Percentiles rank a stretch among this genome's conserved stretches.
Conservation (phyloP, 2,113 vertebrate genomes). For the Aythya baeri region DNA sequence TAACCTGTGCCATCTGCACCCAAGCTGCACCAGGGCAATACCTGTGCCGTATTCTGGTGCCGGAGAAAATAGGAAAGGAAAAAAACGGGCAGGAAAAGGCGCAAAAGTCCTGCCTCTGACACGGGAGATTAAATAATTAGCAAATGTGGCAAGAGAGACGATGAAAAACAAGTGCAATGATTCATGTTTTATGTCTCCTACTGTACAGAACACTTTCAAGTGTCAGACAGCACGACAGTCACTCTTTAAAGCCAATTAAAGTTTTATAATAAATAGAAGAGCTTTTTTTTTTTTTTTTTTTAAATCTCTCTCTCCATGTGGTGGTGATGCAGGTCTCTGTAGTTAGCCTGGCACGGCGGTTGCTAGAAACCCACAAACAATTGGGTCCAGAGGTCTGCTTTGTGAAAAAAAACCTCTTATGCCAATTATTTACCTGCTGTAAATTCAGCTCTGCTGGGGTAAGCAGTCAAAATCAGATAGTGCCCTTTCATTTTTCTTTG, state of each 20-base stretch:
- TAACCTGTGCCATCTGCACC: too few species aligned
- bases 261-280: constrained; percentile 67
- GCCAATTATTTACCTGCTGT: constrained; percentile 41
- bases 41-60: fast-evolving
- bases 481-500: not conserved
- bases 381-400: not conserved
- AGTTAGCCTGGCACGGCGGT: not conserved
- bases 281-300: not conserved
- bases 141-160: constrained; percentile 68
- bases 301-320: constrained; percentile 11
- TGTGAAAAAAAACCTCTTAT: not conserved
- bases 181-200: constrained; percentile 74
- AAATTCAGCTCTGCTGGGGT: not conserved
- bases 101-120: constrained; percentile 57
- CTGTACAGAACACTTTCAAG: constrained; percentile 60
- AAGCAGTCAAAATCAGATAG: not conserved
- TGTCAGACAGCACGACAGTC: constrained; percentile 67
- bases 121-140: constrained; percentile 67
- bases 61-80: not conserved
- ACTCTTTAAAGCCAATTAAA: constrained; percentile 73
- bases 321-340: not conserved
- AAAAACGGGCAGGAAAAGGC: not conserved
- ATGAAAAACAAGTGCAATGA: constrained; percentile 73
- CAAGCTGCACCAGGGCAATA: not conserved
- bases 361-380: constrained; percentile 37